Base-by-base conservation (phyloP, 2,888 invertebrate species). In the Meghimatium bilineatum region DNA sequence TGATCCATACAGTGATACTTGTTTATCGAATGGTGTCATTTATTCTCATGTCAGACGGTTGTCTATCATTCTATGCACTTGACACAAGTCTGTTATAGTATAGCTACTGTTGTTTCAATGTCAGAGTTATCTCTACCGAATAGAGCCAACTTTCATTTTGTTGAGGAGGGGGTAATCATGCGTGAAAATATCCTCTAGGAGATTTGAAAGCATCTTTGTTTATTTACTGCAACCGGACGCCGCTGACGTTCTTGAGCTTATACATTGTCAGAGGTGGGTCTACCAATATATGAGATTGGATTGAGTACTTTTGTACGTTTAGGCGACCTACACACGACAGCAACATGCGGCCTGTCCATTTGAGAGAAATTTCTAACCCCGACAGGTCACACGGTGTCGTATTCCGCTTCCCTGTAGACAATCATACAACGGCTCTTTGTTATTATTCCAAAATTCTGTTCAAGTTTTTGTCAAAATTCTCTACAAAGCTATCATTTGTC, bases 401-500 rank as follows among this genome's bases (percentile, higher is more conserved):
- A 63, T 63, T 17, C 38, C 77, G 36, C 34, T 23, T 20, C 26
- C 38, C 38, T 20, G 38, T 63, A 63, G 26, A 77, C 77, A 17
- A 29, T 26, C n/a, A n/a, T 14, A 26, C 36, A 26, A 17, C 14
- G 5, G 10, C 60, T 36, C 77, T 63, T 77, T 77, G 77, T 77
- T 36, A 12, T 1, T 5, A 1, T 8, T 63, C 6, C 10, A 60
- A 34, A n/a, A 34, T 44, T 29, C 44, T 72, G n/a, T 44, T 72
- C 29, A 14, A 72, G n/a, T 5, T 72, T 14, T 29, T 44, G 10
- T 72, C n/a, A 44, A 10, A 67, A 17, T 36, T 36, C 10, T 76
- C 34, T 29, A 34, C 26, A 60, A n/a, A 63, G 32, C 20, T 63
- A 77, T 63, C 36, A 77, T 63, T 77, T 77, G 38, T 63, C 63